phyloP scores from a whole-genome alignment of 2,797 vertebrate species.

The Trachops cirrhosus region DNA sequence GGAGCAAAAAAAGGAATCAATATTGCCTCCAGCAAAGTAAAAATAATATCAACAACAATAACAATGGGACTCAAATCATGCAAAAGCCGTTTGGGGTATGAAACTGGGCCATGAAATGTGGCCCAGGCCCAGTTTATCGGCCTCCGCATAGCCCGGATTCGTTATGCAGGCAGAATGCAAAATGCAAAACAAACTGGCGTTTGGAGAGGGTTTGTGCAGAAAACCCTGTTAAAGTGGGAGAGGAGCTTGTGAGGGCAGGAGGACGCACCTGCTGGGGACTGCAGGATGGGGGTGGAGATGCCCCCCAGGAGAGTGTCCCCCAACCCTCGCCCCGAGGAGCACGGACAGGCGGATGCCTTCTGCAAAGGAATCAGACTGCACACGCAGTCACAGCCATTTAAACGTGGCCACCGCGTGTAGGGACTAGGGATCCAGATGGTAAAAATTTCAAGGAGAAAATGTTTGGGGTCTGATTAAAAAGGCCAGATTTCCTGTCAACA shows the following conservation, averaged over 20 bases:
- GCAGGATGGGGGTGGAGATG: not conserved
- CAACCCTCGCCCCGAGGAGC: not conserved
- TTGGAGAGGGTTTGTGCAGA: not conserved
- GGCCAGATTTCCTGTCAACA: constrained; percentile 80
- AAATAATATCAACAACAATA: constrained; percentile 1
- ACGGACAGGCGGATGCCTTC: constrained; percentile 33
- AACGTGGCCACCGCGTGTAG: constrained; percentile 73
- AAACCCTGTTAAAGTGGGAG: not conserved
- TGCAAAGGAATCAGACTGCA: constrained; percentile 52
- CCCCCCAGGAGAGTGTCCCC: not conserved
- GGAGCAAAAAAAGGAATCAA: constrained; percentile 2
- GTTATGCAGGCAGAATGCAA: constrained; percentile 57
- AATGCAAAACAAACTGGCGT: constrained; percentile 33
- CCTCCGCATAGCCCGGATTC: constrained; percentile 39
- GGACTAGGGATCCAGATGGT: constrained; percentile 71
- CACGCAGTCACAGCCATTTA: constrained; percentile 61
- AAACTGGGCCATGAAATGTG: not conserved
- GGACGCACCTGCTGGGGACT: constrained; percentile 44
- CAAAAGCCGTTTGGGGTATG: not conserved
- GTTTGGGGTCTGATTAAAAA: constrained; percentile 79
- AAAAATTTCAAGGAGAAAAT: constrained; percentile 78
- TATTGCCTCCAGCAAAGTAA: not conserved
- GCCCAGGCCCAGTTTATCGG: not conserved
- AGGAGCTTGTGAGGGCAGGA: not conserved
- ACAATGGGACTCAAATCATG: not conserved